phyloP scores from a whole-genome alignment of 1,140 invertebrate species.

The Dufourea novaeangliae region DNA sequence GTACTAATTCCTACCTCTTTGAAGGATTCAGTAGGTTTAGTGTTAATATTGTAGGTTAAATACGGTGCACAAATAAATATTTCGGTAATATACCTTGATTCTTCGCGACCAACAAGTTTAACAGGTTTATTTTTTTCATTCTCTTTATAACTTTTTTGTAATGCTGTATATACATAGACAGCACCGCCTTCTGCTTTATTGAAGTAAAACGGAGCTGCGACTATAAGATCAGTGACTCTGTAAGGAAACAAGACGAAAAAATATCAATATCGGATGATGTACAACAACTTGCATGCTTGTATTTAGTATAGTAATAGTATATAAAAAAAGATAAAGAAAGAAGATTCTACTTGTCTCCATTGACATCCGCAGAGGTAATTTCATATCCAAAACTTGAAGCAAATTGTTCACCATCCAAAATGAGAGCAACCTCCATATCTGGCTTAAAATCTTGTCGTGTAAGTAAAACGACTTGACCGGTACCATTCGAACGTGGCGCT shows the following conservation, averaged over 20 bases:
- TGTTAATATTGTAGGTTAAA: too few relatives aligned
- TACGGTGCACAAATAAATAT: neutral
- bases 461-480: slow-evolving; percentile 93
- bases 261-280: neutral
- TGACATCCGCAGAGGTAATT: slow-evolving; percentile 91
- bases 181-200: slow-evolving; percentile 90
- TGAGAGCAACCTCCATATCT: slow-evolving; percentile 84
- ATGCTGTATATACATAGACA: slow-evolving; percentile 93
- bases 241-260: slow-evolving; percentile 61
- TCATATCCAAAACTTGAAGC: slow-evolving; percentile 95
- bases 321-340: neutral
- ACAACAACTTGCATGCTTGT: neutral
- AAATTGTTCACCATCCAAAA: slow-evolving; percentile 91
- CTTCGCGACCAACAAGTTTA: slow-evolving; percentile 78
- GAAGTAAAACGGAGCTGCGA: slow-evolving; percentile 96
- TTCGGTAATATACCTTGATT: slow-evolving; percentile 71
- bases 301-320: too few relatives aligned
- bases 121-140: slow-evolving; percentile 72
- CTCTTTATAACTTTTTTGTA: slow-evolving; percentile 69
- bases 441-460: slow-evolving; percentile 84
- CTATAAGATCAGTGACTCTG: slow-evolving; percentile 92
- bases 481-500: slow-evolving; percentile 91
- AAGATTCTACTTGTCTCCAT: slow-evolving; percentile 89
- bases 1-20: too few relatives aligned
- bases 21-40: too few relatives aligned